A percentile compares a stretch with the other conserved stretches of the same genome.
phyloP scores from a whole-genome alignment of 2,888 invertebrate species.

The Andrena fulva region DNA sequence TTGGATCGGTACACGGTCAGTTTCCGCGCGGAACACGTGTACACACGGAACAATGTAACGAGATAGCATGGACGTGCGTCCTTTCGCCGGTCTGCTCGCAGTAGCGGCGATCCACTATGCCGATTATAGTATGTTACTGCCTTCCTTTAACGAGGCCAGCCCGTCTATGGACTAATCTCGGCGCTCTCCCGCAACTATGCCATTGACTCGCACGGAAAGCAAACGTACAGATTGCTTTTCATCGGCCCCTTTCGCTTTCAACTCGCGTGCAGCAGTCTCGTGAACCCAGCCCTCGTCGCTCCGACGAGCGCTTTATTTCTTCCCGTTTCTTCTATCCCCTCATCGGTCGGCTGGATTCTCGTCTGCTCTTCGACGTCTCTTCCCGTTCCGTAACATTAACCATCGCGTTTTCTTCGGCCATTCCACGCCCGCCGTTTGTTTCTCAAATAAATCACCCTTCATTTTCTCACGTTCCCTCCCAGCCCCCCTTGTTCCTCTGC shows the following conservation, averaged over 20 bases:
- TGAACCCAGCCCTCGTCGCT: slow-evolving; percentile 6
- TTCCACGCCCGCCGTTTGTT: slow-evolving; percentile 35
- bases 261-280: slow-evolving; percentile 61
- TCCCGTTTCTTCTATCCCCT: slow-evolving; percentile 38
- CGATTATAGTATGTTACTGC: slow-evolving; percentile 59
- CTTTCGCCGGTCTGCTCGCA: slow-evolving; percentile 26
- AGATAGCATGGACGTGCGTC: slow-evolving; percentile 38
- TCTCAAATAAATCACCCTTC: slow-evolving; percentile 47
- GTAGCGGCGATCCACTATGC: slow-evolving; percentile 47
- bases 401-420: slow-evolving; percentile 32
- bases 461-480: slow-evolving; percentile 38
- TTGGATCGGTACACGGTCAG: slow-evolving; percentile 33
- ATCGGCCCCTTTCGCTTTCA: slow-evolving; percentile 72
- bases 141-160: slow-evolving; percentile 62
- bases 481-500: background rate
- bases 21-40: slow-evolving; percentile 38
- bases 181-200: slow-evolving; percentile 52
- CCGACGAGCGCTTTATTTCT: slow-evolving; percentile 31
- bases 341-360: slow-evolving; percentile 4
- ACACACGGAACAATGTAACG: slow-evolving; percentile 51
- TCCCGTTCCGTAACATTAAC: slow-evolving; percentile 24
- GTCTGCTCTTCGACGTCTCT: slow-evolving; percentile 3
- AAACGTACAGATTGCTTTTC: slow-evolving; percentile 65
- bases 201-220: slow-evolving; percentile 67
- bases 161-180: slow-evolving; percentile 59